phyloP scores from a whole-genome alignment of 1,140 invertebrate genomes.

The Phymastichus coffea region DNA sequence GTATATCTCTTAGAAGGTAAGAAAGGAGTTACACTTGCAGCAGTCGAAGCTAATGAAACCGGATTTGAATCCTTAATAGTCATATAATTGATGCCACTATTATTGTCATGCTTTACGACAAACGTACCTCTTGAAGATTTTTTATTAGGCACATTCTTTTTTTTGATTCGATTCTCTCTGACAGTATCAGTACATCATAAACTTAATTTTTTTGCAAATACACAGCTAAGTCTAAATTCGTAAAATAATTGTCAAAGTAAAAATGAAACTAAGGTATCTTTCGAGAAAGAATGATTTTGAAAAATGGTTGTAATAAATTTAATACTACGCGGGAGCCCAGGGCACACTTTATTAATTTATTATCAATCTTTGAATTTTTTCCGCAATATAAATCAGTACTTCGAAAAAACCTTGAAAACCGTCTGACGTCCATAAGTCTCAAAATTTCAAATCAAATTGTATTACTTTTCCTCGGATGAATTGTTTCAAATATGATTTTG shows the following conservation, averaged over 20 bases:
- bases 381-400: no score
- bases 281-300: neutral
- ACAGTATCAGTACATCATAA: slow-evolving; percentile 24
- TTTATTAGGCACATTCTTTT: slow-evolving; percentile 23
- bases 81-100: slow-evolving; percentile 31
- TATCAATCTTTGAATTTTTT: no score
- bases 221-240: no score
- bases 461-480: no score
- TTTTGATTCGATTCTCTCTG: no score
- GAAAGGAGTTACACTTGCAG: slow-evolving; percentile 19
- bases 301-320: no score
- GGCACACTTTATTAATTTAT: slow-evolving; percentile 13
- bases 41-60: slow-evolving; percentile 30
- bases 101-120: slow-evolving; percentile 24
- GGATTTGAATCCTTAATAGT: slow-evolving; percentile 29
- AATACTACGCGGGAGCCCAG: slow-evolving; percentile 28
- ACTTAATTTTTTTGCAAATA: slow-evolving; percentile 24
- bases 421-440: slow-evolving; percentile 23
- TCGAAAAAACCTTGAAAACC: slow-evolving; percentile 24
- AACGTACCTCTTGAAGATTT: slow-evolving; percentile 24
- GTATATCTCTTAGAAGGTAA: slow-evolving; percentile 6
- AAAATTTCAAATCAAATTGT: slow-evolving; percentile 31
- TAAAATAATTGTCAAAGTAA: no score
- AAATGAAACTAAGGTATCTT: slow-evolving; percentile 21
- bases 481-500: slow-evolving; percentile 26